Evolutionary conservation across 2,797 vertebrate species (phyloP).

Genomic region (Lagodon rhomboides): DNA sequence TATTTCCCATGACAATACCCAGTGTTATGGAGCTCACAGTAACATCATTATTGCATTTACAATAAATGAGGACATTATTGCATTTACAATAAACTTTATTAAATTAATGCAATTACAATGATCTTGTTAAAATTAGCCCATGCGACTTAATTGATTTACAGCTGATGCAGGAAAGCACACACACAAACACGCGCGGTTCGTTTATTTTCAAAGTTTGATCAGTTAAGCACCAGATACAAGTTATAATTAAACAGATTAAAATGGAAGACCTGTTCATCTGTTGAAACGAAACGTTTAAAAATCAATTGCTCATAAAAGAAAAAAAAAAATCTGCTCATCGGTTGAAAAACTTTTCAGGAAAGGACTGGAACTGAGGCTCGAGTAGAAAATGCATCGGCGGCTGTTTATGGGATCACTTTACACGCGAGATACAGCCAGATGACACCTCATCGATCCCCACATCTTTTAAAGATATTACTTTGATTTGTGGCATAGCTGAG

Average conservation of each 20-base stretch:
- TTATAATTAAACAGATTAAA: slow-evolving; percentile 38
- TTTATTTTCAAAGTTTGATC: slow-evolving; percentile 54
- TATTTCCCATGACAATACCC: slow-evolving; percentile 54
- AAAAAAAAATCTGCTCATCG: slow-evolving; percentile 32
- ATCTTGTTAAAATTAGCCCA: slow-evolving; percentile 55
- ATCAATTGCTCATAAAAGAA: slow-evolving; percentile 39
- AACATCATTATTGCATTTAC: slow-evolving; percentile 64
- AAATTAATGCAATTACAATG: slow-evolving; percentile 58
- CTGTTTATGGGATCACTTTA: slow-evolving; percentile 71
- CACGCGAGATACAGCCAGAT: slow-evolving; percentile 61
- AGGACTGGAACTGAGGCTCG: slow-evolving; percentile 35
- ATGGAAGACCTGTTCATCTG: slow-evolving; percentile 13
- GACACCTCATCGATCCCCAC: slow-evolving; percentile 74
- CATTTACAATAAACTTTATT: slow-evolving; percentile 67
- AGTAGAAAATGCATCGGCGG: slow-evolving; percentile 41
- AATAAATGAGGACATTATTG: slow-evolving; percentile 60
- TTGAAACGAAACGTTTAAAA: slow-evolving; percentile 29
- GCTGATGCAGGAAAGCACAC: slow-evolving; percentile 30
- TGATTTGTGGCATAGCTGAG: slow-evolving; percentile 79
- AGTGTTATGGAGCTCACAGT: slow-evolving; percentile 43
- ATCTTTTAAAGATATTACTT: slow-evolving; percentile 81
- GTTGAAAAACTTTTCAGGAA: slow-evolving; percentile 30
- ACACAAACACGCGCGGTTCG: slow-evolving; percentile 23
- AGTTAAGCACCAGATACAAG: slow-evolving; percentile 27
- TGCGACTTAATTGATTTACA: slow-evolving; percentile 51